Evolutionary conservation across 2,113 vertebrate species (phyloP).

Genomic region (Climacteris rufus): DNA sequence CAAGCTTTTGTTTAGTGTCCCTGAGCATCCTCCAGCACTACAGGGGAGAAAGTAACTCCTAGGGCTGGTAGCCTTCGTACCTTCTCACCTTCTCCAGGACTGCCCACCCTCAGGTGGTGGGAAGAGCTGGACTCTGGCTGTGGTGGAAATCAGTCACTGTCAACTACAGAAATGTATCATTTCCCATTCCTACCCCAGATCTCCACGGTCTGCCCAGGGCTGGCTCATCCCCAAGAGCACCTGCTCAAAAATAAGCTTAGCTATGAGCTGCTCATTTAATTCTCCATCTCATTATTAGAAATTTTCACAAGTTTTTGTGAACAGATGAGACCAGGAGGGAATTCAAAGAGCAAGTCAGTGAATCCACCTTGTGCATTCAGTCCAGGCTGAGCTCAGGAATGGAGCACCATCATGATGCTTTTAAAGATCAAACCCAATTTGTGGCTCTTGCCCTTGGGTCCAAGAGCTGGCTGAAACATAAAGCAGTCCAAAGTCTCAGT

Average conservation of each 20-base stretch:
- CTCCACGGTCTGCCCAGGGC: neutral
- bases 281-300: neutral
- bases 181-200: neutral
- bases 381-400: neutral
- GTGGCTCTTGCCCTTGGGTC: neutral
- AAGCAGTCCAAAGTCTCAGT: neutral
- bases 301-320: neutral
- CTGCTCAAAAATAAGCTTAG: neutral
- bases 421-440: neutral
- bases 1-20: neutral
- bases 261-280: neutral
- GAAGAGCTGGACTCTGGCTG: neutral
- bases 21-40: neutral
- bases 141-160: neutral
- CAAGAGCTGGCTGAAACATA: neutral
- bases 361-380: fast-evolving
- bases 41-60: neutral
- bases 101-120: fast-evolving
- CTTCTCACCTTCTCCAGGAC: neutral
- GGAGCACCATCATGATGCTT: neutral
- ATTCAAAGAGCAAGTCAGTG: neutral
- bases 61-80: neutral
- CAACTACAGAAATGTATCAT: neutral
- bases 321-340: neutral
- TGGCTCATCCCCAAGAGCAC: neutral